phyloP scores from a whole-genome alignment of 2,888 invertebrate species.

The Orthonychiurus folsomi region DNA sequence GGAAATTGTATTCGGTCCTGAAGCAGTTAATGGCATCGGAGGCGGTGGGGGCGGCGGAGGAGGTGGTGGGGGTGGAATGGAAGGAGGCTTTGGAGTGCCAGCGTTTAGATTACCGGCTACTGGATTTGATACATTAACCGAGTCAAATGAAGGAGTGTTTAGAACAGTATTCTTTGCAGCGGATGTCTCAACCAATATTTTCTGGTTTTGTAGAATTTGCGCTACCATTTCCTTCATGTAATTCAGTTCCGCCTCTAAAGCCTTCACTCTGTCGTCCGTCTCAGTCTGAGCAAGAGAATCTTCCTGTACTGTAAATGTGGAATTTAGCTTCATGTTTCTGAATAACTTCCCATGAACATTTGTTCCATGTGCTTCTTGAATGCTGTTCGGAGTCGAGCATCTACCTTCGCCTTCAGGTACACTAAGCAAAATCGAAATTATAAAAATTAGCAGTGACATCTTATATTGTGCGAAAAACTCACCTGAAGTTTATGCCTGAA shows the following conservation, averaged over 20 bases:
- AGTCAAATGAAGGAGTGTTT: background rate
- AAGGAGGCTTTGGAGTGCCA: background rate
- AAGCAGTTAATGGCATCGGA: conserved; percentile 7
- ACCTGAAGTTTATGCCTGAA: background rate
- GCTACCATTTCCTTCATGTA: conserved; percentile 20
- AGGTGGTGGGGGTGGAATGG: conserved; percentile 13
- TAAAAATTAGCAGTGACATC: no score
- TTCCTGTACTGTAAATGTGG: background rate
- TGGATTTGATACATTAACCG: background rate
- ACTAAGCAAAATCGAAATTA: no score
- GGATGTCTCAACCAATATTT: background rate
- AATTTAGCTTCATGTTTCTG: background rate
- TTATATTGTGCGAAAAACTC: no score
- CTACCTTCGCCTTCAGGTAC: background rate
- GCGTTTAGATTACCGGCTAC: no score
- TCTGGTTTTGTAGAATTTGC: conserved; percentile 11
- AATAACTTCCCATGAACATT: no score
- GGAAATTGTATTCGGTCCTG: background rate
- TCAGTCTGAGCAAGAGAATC: conserved; percentile 9
- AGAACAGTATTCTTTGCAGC: background rate
- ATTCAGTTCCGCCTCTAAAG: conserved; percentile 19
- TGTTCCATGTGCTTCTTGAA: background rate
- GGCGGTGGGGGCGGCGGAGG: conserved; percentile 19
- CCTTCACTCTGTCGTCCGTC: conserved; percentile 17
- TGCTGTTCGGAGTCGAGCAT: conserved; percentile 5